A percentile compares a stretch with the other conserved stretches of the same genome.
These are phyloP conservation scores for Corynorhinus townsendii DNA, from an alignment of 2,113 vertebrate species.

Conservation along the genomic window DNA sequence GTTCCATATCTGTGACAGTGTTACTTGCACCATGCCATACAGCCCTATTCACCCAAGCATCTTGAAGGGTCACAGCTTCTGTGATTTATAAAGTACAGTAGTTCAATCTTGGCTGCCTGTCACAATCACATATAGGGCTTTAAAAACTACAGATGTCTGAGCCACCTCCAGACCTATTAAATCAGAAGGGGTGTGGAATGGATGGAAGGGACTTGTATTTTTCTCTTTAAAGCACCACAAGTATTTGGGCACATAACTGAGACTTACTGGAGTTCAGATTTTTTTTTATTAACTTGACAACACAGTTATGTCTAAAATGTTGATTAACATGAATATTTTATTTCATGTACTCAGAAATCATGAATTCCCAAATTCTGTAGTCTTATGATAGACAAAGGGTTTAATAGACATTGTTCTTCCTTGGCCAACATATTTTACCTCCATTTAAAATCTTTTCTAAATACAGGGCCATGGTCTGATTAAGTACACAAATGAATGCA, in stretches of 20 bases:
- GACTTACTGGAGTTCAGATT: background rate
- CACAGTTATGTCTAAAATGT: background rate
- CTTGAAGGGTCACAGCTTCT: background rate
- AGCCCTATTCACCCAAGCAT: background rate
- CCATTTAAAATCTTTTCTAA: background rate
- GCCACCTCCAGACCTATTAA: background rate
- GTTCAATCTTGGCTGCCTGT: background rate
- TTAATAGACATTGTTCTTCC: background rate
- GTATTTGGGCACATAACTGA: background rate
- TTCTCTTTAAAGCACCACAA: background rate
- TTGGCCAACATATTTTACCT: background rate
- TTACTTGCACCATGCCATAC: background rate
- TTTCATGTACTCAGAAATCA: background rate
- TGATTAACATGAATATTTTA: background rate
- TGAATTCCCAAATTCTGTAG: background rate
- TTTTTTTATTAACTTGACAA: background rate
- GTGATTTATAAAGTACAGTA: background rate
- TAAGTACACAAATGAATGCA: background rate
- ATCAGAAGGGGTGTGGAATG: background rate
- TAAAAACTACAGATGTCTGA: background rate
- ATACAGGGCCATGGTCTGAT: background rate
- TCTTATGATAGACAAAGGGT: background rate
- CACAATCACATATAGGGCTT: background rate
- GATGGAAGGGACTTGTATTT: background rate
- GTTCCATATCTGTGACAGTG: background rate